Base-by-base conservation (phyloP, 2,888 invertebrate species). In the Phengaris alcon region DNA sequence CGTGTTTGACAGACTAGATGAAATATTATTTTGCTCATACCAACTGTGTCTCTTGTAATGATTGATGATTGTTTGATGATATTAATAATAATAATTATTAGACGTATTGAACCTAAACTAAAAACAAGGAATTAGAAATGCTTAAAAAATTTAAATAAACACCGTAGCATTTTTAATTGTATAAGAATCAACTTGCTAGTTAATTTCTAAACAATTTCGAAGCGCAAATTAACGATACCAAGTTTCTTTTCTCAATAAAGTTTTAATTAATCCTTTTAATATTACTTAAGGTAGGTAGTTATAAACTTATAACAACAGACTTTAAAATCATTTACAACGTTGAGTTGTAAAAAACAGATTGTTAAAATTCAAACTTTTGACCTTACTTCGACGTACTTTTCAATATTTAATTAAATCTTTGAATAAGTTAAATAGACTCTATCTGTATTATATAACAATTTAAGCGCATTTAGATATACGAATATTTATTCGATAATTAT, bases 231-330 rank as follows among this genome's bases (percentile, higher is more conserved):
- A 64, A 35, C 64, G 35, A 64, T 64, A 64, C 35, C 64, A 64
- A 64, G 64, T 64, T 64, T 64, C 35, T 64, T 64, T 64, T 44
- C 64, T 64, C 35, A 12, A 64, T 64, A 64, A 64, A 64, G 35
- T 64, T 64, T 44, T 64, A 64, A 64, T 64, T 64, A 64, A 64
- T 44, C 44, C 35, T 44, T 64, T 64, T 64, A 64, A 35, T 64
- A 59, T 22, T 59, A 9, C 35, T 64, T 64, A 35, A 64, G 59
- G 59, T 64, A 64, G 59, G 59, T 64, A 44, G 64, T 64, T 44
- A 44, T 44, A 44, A 64, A 64, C 12, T 64, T 64, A 64, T 64
- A 64, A 64, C 64, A 64, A 44, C 64, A 35, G 12, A 44, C 64
- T 64, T 64, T 64, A 12, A 35, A 64, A 64, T 52, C 44, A 64